These are phyloP conservation scores for Pantherophis guttatus DNA, from an alignment of 2,113 vertebrate genomes.

Conservation along the genomic window DNA sequence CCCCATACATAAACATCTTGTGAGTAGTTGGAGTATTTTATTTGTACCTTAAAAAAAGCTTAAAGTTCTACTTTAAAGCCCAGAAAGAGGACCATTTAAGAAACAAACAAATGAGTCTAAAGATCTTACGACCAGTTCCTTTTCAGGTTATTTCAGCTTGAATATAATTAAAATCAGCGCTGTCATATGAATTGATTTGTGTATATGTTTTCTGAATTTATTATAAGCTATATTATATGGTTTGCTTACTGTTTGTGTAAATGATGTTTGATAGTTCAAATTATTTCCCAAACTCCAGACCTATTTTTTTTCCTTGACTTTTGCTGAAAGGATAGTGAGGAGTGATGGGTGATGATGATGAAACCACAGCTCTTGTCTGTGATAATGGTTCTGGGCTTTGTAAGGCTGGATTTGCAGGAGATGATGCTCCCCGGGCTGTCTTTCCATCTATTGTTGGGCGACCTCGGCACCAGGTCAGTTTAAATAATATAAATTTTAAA, in stretches of 20 bases:
- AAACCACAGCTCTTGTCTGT: constrained; percentile 85
- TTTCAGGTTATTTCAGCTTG: not conserved
- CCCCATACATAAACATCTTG: not conserved
- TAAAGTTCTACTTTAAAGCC: not conserved
- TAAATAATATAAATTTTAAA: not conserved
- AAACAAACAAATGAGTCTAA: not conserved
- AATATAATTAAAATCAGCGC: not conserved
- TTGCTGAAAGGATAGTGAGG: not conserved
- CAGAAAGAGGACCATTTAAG: not conserved
- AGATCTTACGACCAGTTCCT: not conserved
- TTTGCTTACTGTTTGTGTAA: not conserved
- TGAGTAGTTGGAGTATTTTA: not conserved
- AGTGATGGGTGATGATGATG: constrained; percentile 82
- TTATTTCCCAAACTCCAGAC: not conserved
- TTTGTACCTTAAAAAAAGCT: not conserved
- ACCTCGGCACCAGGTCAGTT: constrained; percentile 80
- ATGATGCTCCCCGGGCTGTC: constrained; percentile 83
- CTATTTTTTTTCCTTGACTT: not conserved
- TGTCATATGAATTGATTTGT: not conserved
- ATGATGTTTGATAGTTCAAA: not conserved
- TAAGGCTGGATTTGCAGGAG: constrained; percentile 88
- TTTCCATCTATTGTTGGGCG: constrained; percentile 86
- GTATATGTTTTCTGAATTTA: not conserved
- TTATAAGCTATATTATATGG: not conserved
- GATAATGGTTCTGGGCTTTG: constrained; percentile 89